These are phyloP conservation scores for Byasa hedistus DNA, from an alignment of 2,888 invertebrate genomes.

Conservation along the genomic window DNA sequence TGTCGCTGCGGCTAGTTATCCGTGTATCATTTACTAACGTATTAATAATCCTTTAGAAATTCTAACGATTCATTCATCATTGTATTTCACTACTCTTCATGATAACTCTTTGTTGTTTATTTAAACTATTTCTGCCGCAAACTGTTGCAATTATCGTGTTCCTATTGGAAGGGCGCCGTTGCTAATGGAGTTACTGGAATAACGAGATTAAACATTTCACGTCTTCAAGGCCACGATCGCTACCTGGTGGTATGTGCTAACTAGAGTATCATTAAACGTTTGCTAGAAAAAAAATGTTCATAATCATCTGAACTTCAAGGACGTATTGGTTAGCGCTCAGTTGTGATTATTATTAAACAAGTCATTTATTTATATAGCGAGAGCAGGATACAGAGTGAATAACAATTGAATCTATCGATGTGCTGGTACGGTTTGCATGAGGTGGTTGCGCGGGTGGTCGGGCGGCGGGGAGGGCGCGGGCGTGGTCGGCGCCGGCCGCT, in stretches of 20 bases:
- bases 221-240: too few species aligned
- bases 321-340: conserved; percentile 25
- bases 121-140: too few species aligned
- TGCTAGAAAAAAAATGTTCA: too few species aligned
- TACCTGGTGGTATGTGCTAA: too few species aligned
- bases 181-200: too few species aligned
- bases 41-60: conserved; percentile 11
- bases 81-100: not conserved
- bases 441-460: conserved; percentile 45
- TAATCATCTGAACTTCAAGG: not conserved
- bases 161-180: too few species aligned
- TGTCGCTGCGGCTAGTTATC: conserved; percentile 32
- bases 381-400: conserved; percentile 61
- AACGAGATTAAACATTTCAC: too few species aligned
- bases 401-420: conserved; percentile 54
- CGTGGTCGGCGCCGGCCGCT: conserved; percentile 79
- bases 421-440: conserved; percentile 46
- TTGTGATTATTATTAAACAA: conserved; percentile 25
- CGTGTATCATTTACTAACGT: conserved; percentile 13
- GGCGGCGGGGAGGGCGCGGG: conserved; percentile 55
- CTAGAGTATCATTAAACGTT: too few species aligned
- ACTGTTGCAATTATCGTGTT: too few species aligned
- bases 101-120: too few species aligned
- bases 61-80: not conserved
- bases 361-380: conserved; percentile 29